These are phyloP conservation scores for Drosophila merina DNA, from an alignment of 2,888 invertebrate species.

Conservation along the genomic window DNA sequence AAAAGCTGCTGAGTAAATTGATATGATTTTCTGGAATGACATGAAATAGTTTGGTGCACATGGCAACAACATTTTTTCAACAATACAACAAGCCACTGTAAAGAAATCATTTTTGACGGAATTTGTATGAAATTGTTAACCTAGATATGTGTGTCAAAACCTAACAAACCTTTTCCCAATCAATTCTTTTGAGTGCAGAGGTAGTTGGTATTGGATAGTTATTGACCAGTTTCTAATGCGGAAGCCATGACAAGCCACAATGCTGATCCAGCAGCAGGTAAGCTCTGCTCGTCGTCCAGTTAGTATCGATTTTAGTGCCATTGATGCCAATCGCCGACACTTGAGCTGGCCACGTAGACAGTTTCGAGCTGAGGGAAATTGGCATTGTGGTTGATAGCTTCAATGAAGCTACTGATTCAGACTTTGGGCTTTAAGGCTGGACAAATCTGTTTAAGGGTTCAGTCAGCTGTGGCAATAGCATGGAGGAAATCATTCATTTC, in stretches of 20 bases:
- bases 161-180: background rate
- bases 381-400: conserved; percentile 15
- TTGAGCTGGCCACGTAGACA: conserved; percentile 68
- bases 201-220: conserved; percentile 21
- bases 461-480: conserved; percentile 10
- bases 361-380: conserved; percentile 44
- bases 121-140: background rate
- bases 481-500: conserved; percentile 61
- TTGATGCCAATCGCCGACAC: conserved; percentile 61
- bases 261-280: conserved; percentile 66
- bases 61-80: conserved; percentile 8
- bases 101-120: background rate
- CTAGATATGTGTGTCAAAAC: background rate
- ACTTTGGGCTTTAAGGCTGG: conserved; percentile 23
- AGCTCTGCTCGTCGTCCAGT: conserved; percentile 31
- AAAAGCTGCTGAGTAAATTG: conserved; percentile 45
- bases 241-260: conserved; percentile 62
- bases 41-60: conserved; percentile 19
- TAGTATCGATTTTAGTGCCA: conserved; percentile 53
- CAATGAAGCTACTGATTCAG: background rate
- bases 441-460: conserved; percentile 39
- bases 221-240: conserved; percentile 60
- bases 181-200: background rate
- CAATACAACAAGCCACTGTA: background rate
- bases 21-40: conserved; percentile 60